Evolutionary conservation across 2,797 vertebrate species (phyloP).

Genomic region (Discoglossus pictus): DNA sequence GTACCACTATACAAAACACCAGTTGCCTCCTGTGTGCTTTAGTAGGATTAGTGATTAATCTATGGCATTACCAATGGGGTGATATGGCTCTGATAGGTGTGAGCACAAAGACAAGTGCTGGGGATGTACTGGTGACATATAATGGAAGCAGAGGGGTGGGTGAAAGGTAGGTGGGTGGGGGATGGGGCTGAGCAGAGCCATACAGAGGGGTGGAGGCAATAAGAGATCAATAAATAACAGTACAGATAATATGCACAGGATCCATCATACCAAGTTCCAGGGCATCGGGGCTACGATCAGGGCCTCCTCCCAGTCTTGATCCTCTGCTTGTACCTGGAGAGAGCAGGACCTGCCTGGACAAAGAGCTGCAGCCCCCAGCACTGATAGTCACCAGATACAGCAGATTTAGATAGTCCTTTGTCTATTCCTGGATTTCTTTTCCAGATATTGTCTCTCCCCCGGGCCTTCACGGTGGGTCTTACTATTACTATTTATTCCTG

Average conservation of each 20-base stretch:
- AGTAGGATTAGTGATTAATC: too few species aligned
- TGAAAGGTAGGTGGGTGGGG: constrained; percentile 1
- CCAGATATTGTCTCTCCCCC: not conserved
- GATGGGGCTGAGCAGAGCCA: constrained; percentile 3
- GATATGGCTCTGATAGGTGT: not conserved
- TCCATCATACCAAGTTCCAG: constrained; percentile 29
- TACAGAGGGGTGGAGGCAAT: not conserved
- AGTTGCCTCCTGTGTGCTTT: too few species aligned
- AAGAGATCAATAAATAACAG: constrained; percentile 23
- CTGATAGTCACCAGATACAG: not conserved
- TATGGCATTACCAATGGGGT: too few species aligned
- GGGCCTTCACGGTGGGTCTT: not conserved
- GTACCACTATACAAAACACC: too few species aligned
- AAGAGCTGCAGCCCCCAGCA: constrained; percentile 23
- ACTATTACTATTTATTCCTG: not conserved
- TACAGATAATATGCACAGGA: not conserved
- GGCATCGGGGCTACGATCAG: constrained; percentile 21
- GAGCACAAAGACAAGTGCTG: not conserved
- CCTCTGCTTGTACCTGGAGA: constrained; percentile 15
- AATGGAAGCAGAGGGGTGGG: not conserved
- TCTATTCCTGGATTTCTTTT: too few species aligned
- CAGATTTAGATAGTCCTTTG: not conserved
- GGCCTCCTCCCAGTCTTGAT: constrained; percentile 9
- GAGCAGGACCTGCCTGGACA: constrained; percentile 26
- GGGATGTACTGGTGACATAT: too few species aligned